Conservation (phyloP, 2,797 vertebrate genomes). For the Trematomus bernacchii region DNA sequence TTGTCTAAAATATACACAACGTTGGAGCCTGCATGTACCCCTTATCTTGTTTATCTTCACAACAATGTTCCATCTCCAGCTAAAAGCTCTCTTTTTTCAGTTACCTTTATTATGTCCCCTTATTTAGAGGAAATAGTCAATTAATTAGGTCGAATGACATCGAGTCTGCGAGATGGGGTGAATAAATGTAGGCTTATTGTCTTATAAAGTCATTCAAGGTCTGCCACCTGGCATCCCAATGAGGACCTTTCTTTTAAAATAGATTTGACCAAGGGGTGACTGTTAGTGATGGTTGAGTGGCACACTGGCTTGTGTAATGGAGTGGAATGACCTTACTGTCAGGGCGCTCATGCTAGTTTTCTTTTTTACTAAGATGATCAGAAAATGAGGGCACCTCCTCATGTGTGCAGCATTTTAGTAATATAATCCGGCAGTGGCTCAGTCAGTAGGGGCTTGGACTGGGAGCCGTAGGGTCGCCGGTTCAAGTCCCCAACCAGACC, state of each 20-base stretch:
- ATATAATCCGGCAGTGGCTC: not conserved
- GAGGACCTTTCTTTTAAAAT: constrained; percentile 63
- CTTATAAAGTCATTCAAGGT: constrained; percentile 76
- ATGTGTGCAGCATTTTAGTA: constrained; percentile 8
- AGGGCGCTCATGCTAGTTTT: constrained; percentile 48
- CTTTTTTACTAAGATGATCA: constrained; percentile 29
- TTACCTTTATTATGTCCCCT: constrained; percentile 19
- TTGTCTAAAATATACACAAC: not conserved
- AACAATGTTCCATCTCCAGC: constrained; percentile 6
- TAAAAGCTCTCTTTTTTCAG: constrained; percentile 4
- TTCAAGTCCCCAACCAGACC: too few species aligned
- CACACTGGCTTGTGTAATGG: constrained; percentile 49
- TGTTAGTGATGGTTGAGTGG: constrained; percentile 38
- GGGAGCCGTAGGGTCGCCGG: too few species aligned
- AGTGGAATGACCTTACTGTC: constrained; percentile 43
- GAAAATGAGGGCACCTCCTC: constrained; percentile 32
- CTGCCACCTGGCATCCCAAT: constrained; percentile 78
- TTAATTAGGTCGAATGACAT: constrained; percentile 45
- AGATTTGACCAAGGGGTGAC: constrained; percentile 53
- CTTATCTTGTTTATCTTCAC: constrained; percentile 16
- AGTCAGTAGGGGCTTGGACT: too few species aligned
- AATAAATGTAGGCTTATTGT: constrained; percentile 77
- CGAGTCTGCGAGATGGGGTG: constrained; percentile 59
- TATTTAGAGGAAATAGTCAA: constrained; percentile 46
- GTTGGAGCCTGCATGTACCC: not conserved